Conservation (phyloP, 2,888 invertebrate species). For the Eudasyphora cyanicolor region DNA sequence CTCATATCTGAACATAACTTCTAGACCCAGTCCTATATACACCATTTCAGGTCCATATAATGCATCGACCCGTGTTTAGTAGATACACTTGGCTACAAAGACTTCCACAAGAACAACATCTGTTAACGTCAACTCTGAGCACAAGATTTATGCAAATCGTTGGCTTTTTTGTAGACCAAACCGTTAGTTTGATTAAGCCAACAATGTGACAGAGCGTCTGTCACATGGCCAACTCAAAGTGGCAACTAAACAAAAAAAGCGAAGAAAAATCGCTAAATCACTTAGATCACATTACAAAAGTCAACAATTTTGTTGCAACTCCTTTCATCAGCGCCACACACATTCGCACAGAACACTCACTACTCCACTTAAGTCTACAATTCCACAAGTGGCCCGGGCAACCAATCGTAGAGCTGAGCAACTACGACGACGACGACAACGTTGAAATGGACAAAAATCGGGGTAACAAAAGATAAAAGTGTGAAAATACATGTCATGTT, state of each 20-base stretch:
- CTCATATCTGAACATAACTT: no score
- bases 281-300: conserved; percentile 51
- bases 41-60: no score
- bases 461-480: conserved; percentile 49
- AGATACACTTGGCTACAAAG: conserved; percentile 1
- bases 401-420: no score
- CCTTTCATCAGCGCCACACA: conserved; percentile 3
- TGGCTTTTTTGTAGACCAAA: conserved; percentile 16
- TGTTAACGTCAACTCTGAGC: conserved; percentile 42
- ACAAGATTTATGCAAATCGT: conserved; percentile 57
- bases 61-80: conserved; percentile 32
- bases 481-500: conserved; percentile 64
- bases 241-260: neutral
- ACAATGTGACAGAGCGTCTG: conserved; percentile 49
- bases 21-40: no score
- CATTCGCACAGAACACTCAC: neutral
- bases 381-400: no score
- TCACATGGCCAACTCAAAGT: conserved; percentile 26
- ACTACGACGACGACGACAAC: neutral
- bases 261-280: neutral
- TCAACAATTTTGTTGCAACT: conserved; percentile 32
- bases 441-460: neutral
- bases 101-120: conserved; percentile 32
- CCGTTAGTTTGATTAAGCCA: conserved; percentile 51
- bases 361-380: neutral